Percentiles rank a stretch among this genome's conserved stretches.
Conservation (phyloP, 2,888 invertebrate species). For the Congeria kusceri region DNA sequence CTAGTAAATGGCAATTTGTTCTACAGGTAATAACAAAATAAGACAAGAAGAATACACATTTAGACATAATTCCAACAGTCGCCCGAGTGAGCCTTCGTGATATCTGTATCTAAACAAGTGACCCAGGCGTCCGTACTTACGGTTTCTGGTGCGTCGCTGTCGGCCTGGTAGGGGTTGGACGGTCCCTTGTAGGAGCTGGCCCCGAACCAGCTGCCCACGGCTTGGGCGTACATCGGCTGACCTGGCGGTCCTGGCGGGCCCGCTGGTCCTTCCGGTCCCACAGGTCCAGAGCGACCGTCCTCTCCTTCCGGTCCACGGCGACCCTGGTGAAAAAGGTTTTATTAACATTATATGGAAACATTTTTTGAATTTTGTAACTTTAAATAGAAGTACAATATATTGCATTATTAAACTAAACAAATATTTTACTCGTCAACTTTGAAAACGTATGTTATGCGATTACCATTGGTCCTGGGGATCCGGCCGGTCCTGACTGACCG, state of each 20-base stretch:
- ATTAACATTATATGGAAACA: no score
- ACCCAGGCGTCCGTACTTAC: not conserved
- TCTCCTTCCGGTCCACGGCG: slow-evolving; percentile 78
- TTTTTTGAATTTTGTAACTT: no score
- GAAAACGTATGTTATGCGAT: no score
- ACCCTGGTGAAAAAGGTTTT: slow-evolving; percentile 69
- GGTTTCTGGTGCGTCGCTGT: not conserved
- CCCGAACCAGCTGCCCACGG: slow-evolving; percentile 69
- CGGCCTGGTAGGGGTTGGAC: slow-evolving; percentile 26
- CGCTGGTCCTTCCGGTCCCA: slow-evolving; percentile 88
- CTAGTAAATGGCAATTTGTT: no score
- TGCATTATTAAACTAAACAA: no score
- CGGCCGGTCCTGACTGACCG: slow-evolving; percentile 71
- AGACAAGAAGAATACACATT: no score
- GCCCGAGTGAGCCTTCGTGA: no score
- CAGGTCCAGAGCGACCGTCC: slow-evolving; percentile 85
- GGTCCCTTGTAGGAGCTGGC: slow-evolving; percentile 29
- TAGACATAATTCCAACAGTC: no score
- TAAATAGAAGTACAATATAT: no score
- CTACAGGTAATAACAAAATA: no score
- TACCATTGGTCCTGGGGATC: slow-evolving; percentile 65
- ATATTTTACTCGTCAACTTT: not conserved
- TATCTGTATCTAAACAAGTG: no score
- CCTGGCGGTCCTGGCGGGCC: slow-evolving; percentile 87
- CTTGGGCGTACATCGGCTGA: slow-evolving; percentile 69